Percentiles rank a stretch among this genome's conserved stretches.
Conservation (phyloP, 2,797 vertebrate species). For the Sebastes aleutianus region DNA sequence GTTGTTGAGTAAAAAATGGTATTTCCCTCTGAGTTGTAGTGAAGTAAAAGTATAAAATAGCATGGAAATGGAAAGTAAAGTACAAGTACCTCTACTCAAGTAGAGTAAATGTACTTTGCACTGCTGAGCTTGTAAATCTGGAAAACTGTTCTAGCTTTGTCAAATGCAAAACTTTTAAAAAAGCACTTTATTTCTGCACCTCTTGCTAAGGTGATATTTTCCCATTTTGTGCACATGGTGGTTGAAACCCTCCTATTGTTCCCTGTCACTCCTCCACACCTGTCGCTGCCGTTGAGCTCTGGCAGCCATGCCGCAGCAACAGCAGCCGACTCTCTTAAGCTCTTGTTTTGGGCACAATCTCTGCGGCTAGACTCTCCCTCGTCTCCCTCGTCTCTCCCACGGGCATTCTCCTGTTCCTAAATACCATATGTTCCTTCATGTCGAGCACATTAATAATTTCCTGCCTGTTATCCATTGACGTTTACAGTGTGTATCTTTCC, state of each 20-base stretch:
- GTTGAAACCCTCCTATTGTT: conserved; percentile 60
- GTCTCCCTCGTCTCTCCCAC: conserved; percentile 50
- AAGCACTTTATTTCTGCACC: neutral
- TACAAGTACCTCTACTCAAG: neutral
- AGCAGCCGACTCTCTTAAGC: conserved; percentile 58
- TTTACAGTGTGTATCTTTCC: conserved; percentile 53
- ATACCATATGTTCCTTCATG: conserved; percentile 77
- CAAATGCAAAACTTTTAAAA: neutral
- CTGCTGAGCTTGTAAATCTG: neutral
- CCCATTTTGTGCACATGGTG: conserved; percentile 31
- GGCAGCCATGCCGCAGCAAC: conserved; percentile 54
- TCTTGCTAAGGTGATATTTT: neutral
- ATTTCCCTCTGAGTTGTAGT: neutral
- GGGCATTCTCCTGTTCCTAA: conserved; percentile 73
- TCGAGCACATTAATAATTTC: conserved; percentile 74
- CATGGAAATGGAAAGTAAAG: neutral
- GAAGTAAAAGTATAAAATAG: neutral
- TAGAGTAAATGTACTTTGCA: neutral
- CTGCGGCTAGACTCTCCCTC: conserved; percentile 52
- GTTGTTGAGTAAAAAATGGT: neutral
- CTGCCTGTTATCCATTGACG: conserved; percentile 61
- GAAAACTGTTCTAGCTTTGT: neutral
- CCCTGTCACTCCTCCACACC: conserved; percentile 77
- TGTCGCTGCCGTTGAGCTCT: conserved; percentile 75
- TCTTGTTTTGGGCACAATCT: conserved; percentile 76